Base-by-base conservation (phyloP, 1,140 invertebrate species). In the Drosophila lacteicornis region DNA sequence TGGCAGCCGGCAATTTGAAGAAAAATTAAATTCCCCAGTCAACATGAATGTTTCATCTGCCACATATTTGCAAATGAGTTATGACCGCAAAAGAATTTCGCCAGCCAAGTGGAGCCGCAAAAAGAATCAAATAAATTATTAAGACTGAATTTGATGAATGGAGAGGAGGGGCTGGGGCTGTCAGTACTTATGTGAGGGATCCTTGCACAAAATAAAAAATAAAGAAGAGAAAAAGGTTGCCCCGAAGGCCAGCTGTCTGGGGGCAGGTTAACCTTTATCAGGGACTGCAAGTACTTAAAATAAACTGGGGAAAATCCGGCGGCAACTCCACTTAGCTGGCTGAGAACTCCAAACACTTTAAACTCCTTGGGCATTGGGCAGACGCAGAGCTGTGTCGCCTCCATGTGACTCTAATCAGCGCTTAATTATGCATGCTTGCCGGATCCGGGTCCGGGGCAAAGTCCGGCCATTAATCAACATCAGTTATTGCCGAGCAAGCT, bases 391-490 rank as follows among this genome's bases (percentile, higher is more conserved):
- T 75, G 33, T 25, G 19, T 60, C 55, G 47, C 27, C 42, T 38
- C 49, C 42, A 46, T 60, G 56, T 61, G 50, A 45, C 75, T 78
- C 49, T 86, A 86, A 87, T 87, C 83, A 87, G 70, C 62, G 75
- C 75, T 78, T 78, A 78, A 78, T 78, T 78, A 78, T 78, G 75
- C 75, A 70, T 78, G 63, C 56, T 78, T 70, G 74, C 57, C 68
- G 55, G 50, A 6, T 30, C 27, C 27, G 55, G 50, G 27, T 30
- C 27, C 27, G 27, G 75, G 40, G 63, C 36, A 78, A 65, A 79
- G 60, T 61, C 76, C 51, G 27, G 33, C 49, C 75, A 79, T 79
- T 79, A 79, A 84, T 76, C 80, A 87, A 70, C 67, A 84, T 83
- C 77, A 88, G 76, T 83, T 79, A 82, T 76, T 66, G 61, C 71